Evolutionary conservation across 2,888 invertebrate species (phyloP).

Genomic region (Hyles lineata): DNA sequence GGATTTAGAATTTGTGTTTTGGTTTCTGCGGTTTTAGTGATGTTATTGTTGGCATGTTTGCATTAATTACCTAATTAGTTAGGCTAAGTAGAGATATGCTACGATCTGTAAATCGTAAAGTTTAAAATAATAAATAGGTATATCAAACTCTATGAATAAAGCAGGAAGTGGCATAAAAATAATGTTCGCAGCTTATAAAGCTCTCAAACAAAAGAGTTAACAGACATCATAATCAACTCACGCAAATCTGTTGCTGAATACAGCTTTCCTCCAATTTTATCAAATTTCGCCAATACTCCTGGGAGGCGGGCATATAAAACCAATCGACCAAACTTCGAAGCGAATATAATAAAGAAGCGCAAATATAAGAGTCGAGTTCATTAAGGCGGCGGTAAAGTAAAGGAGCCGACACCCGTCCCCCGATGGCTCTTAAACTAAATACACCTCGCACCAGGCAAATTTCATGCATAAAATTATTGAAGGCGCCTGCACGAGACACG

Average conservation of each 20-base stretch:
- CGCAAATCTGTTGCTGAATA: too few relatives aligned
- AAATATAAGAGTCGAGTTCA: constrained; percentile 30
- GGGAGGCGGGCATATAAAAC: not conserved
- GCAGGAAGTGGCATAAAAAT: too few relatives aligned
- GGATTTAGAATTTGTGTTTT: not conserved
- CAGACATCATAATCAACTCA: too few relatives aligned
- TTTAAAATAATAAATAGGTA: too few relatives aligned
- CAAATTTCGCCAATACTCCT: too few relatives aligned
- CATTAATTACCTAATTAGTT: not conserved
- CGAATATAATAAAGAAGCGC: constrained; percentile 28
- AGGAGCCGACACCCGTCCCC: constrained; percentile 37
- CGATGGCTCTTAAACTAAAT: constrained; percentile 65
- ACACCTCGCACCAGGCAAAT: constrained; percentile 66
- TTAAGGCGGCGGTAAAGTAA: constrained; percentile 29
- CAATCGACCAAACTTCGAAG: constrained; percentile 2
- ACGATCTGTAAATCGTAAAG: too few relatives aligned
- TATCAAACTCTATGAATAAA: too few relatives aligned
- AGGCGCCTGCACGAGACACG: constrained; percentile 65
- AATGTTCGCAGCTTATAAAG: too few relatives aligned
- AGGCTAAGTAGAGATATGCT: too few relatives aligned
- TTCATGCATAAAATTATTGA: constrained; percentile 82
- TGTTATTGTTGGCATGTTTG: not conserved
- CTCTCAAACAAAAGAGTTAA: too few relatives aligned
- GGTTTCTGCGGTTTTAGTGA: not conserved
- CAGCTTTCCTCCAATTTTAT: too few relatives aligned